Evolutionary conservation across 2,888 invertebrate species (phyloP).

Genomic region (Drosophila multiciliata): DNA sequence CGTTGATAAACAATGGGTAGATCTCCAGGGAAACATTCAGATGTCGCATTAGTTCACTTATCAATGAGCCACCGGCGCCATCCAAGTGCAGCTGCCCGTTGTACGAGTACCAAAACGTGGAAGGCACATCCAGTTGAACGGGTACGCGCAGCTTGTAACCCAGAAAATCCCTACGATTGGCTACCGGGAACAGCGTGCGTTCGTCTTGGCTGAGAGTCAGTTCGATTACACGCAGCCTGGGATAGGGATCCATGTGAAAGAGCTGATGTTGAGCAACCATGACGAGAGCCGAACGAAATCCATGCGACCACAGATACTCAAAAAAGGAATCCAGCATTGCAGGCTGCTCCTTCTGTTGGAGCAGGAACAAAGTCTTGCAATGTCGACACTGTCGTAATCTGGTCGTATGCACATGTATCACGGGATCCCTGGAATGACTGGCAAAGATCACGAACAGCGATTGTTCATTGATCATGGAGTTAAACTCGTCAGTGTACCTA

Average conservation of each 20-base stretch:
- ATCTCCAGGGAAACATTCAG: slow-evolving; percentile 57
- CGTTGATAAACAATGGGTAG: slow-evolving; percentile 54
- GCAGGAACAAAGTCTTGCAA: slow-evolving; percentile 53
- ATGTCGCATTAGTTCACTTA: slow-evolving; percentile 54
- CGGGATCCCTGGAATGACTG: slow-evolving; percentile 37
- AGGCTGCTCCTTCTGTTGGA: slow-evolving; percentile 5
- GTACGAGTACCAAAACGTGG: slow-evolving; percentile 59
- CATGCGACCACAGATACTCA: slow-evolving; percentile 50
- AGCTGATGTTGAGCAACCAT: slow-evolving; percentile 39
- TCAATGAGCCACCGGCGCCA: slow-evolving; percentile 59
- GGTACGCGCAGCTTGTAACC: slow-evolving; percentile 65
- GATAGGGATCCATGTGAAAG: slow-evolving; percentile 71
- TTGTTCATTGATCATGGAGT: slow-evolving; percentile 13
- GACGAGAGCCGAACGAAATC: slow-evolving; percentile 61
- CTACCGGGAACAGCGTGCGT: slow-evolving; percentile 47
- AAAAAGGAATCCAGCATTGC: slow-evolving; percentile 44
- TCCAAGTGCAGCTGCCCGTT: slow-evolving; percentile 30
- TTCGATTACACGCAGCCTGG: slow-evolving; percentile 43
- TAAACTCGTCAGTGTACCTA: slow-evolving; percentile 2
- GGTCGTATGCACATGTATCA: slow-evolving; percentile 41
- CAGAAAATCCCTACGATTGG: slow-evolving; percentile 30
- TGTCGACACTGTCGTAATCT: slow-evolving; percentile 49
- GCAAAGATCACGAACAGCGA: slow-evolving; percentile 59
- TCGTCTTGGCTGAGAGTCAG: slow-evolving; percentile 12
- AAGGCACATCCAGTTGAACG: slow-evolving; percentile 65